These are phyloP conservation scores for Physeter macrocephalus DNA, from an alignment of 2,113 vertebrate species.

Conservation along the genomic window DNA sequence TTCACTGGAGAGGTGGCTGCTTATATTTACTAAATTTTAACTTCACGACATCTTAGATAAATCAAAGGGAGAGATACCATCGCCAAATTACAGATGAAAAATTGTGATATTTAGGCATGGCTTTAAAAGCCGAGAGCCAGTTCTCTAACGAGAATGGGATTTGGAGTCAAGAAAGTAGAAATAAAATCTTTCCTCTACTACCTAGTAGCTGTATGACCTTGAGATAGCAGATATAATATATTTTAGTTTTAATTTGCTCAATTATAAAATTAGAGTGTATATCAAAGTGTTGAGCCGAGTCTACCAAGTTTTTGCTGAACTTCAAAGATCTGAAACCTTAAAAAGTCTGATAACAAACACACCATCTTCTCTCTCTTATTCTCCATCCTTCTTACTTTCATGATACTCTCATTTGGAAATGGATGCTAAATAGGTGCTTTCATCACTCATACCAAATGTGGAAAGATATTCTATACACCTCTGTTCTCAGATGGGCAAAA, in stretches of 20 bases:
- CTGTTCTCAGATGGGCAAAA: neutral
- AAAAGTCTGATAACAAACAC: neutral
- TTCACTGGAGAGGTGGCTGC: neutral
- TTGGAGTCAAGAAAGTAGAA: neutral
- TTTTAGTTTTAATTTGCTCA: neutral
- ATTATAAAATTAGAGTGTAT: neutral
- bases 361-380: neutral
- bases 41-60: neutral
- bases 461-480: neutral
- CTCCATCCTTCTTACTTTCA: neutral
- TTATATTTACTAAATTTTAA: neutral
- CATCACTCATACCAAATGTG: neutral
- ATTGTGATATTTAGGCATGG: neutral
- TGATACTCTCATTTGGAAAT: neutral
- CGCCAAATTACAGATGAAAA: neutral
- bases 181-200: neutral
- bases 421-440: neutral
- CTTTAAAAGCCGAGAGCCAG: neutral
- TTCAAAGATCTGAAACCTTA: neutral
- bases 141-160: accelerated
- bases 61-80: neutral
- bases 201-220: neutral
- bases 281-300: neutral
- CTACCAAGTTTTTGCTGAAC: neutral
- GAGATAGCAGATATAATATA: neutral